A percentile compares a stretch with the other conserved stretches of the same genome.
Conservation (phyloP, 2,113 vertebrate species). For the Pseudois nayaur region DNA sequence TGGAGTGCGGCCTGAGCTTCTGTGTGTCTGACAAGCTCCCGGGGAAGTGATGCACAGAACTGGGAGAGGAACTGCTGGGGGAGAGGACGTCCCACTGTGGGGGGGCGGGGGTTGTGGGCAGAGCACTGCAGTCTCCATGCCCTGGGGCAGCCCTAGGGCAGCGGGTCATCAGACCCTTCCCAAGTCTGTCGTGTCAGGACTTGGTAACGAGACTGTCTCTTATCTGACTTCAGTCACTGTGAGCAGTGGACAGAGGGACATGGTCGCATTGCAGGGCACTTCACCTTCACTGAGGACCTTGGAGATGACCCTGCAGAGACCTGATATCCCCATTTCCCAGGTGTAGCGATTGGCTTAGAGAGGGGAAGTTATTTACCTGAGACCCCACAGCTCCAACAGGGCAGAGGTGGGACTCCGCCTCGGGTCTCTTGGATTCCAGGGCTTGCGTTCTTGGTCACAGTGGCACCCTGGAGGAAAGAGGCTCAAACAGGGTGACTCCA, state of each 20-base stretch:
- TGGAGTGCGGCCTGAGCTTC: background rate
- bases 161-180: accelerated
- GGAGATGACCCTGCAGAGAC: background rate
- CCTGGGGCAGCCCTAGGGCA: background rate
- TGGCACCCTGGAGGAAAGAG: background rate
- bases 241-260: background rate
- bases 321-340: background rate
- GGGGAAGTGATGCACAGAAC: background rate
- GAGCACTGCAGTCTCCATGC: accelerated
- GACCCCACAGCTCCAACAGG: background rate
- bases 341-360: background rate
- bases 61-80: background rate
- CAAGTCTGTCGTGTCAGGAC: accelerated
- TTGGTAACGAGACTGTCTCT: background rate
- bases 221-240: background rate
- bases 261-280: accelerated
- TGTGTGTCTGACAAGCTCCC: background rate
- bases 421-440: accelerated
- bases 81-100: accelerated
- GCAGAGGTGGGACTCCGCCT: background rate
- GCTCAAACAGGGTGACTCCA: accelerated
- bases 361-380: background rate
- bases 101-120: accelerated
- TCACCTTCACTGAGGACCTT: background rate
- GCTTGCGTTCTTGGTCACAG: accelerated